Evolutionary conservation across 2,888 invertebrate species (phyloP), one percentile per base, ranked within the genome.

Genomic region (Thera obeliscata): DNA sequence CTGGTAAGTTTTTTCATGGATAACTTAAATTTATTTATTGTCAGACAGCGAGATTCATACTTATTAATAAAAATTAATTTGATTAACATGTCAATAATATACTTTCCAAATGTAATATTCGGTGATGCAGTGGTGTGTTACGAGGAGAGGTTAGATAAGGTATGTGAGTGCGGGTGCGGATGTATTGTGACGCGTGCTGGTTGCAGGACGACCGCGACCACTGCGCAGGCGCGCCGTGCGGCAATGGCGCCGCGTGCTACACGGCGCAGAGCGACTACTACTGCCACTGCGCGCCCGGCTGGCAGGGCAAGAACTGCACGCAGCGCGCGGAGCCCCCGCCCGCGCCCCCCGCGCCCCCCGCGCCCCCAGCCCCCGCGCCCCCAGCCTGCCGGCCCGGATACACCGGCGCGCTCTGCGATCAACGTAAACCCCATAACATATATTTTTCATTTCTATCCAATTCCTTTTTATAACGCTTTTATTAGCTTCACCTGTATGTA

Each of bases 251-350:
- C 22, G 95, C 96, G 36, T 98, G 98, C 87, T 96, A 97, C 87
- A 98, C 98, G 80, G 97, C 97, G 7, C 98, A 97, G 80, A 96
- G 96, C 76, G 97, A 97, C 85, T 98, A 98, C 90, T 97, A 98
- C 86, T 98, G 98, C 88, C 97, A 97, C 88, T 98, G 98, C 90
- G 96, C 97, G n/a, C 95, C 96, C 73, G 96, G 96, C 79, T 98
- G 97, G 96, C 96, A 96, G 81, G 98, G 98, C 72, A 97, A 96
- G 85, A 98, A 98, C 89, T 98, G 98, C 91, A 94, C 95, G 76
- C 91, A 95, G 92, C 88, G 93, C 82, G 94, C 95, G 75, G 91
- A 94, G 52, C 74, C 85, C 49, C 85, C 65, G 36, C 85, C 85
- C 93, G 87, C 78, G 84, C 94, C 94, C 77, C 87, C 85, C 76